phyloP scores from a whole-genome alignment of 2,888 invertebrate species.

The Linnaemya tessellans region DNA sequence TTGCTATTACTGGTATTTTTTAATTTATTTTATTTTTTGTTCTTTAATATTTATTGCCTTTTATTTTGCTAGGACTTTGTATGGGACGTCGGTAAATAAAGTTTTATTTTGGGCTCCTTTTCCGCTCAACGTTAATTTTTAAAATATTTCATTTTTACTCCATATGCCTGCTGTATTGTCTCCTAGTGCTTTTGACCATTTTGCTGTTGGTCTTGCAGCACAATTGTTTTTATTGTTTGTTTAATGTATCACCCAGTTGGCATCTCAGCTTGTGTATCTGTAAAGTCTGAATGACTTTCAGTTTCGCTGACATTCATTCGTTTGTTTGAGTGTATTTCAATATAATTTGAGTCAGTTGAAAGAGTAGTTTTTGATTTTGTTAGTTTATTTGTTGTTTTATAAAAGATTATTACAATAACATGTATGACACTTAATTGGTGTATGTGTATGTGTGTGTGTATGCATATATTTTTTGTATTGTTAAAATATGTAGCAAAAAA shows the following conservation, averaged over 20 bases:
- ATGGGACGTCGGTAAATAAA: slow-evolving; percentile 40
- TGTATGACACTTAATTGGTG: slow-evolving; percentile 65
- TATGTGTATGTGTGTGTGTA: neutral
- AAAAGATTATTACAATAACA: slow-evolving; percentile 64
- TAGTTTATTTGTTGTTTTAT: slow-evolving; percentile 19
- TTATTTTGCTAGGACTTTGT: slow-evolving; percentile 17
- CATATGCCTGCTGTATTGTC: slow-evolving; percentile 12
- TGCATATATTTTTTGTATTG: slow-evolving; percentile 20
- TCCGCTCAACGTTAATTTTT: slow-evolving; percentile 21
- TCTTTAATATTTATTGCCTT: slow-evolving; percentile 4
- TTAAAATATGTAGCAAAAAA: slow-evolving; percentile 73
- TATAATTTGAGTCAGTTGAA: slow-evolving; percentile 30
- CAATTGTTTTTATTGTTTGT: slow-evolving; percentile 53
- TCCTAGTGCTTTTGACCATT: slow-evolving; percentile 6
- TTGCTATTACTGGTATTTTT: slow-evolving; percentile 16
- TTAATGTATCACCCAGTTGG: slow-evolving; percentile 59
- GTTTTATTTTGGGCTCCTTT: slow-evolving; percentile 19
- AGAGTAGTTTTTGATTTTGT: slow-evolving; percentile 20
- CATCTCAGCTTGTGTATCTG: slow-evolving; percentile 25
- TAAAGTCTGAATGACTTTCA: slow-evolving; percentile 63
- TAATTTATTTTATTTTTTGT: slow-evolving; percentile 7
- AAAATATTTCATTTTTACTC: slow-evolving; percentile 18
- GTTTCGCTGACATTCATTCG: slow-evolving; percentile 56
- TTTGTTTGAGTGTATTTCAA: slow-evolving; percentile 25
- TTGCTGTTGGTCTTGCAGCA: slow-evolving; percentile 62